Conservation (phyloP, 2,113 vertebrate genomes). For the Limnothrissa miodon region DNA sequence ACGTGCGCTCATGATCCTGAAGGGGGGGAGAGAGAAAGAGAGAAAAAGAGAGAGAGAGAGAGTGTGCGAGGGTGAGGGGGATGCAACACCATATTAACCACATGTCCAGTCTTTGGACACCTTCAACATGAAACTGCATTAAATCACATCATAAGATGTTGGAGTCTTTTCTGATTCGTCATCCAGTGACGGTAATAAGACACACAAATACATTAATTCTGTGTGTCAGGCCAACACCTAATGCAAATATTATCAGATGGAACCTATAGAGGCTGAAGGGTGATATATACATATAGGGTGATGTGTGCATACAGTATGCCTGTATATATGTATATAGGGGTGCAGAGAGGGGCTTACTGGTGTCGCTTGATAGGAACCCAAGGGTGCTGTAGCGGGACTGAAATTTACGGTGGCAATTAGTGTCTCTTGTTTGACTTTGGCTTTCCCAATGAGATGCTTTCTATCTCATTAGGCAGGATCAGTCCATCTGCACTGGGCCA, state of each 20-base stretch:
- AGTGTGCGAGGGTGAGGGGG: not conserved
- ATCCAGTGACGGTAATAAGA: not conserved
- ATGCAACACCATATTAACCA: not conserved
- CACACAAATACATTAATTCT: too few species aligned
- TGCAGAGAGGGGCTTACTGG: not conserved
- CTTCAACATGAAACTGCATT: not conserved
- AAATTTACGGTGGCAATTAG: not conserved
- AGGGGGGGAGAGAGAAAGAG: not conserved
- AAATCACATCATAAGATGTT: not conserved
- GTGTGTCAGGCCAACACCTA: not conserved
- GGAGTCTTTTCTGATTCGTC: not conserved
- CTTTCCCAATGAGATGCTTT: not conserved
- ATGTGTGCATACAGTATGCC: too few species aligned
- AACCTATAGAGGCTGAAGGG: not conserved
- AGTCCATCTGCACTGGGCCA: slow-evolving; percentile 2
- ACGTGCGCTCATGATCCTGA: slow-evolving; percentile 42
- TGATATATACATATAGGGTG: too few species aligned
- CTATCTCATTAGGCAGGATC: slow-evolving; percentile 11
- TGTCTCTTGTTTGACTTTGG: slow-evolving; percentile 3
- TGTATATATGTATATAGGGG: not conserved
- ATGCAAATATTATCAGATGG: too few species aligned
- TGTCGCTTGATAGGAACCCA: not conserved
- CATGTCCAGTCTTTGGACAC: not conserved
- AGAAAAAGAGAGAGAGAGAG: not conserved
- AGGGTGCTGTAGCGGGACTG: not conserved